These are phyloP conservation scores for Semotilus atromaculatus DNA, from an alignment of 2,797 vertebrate species.

Conservation along the genomic window DNA sequence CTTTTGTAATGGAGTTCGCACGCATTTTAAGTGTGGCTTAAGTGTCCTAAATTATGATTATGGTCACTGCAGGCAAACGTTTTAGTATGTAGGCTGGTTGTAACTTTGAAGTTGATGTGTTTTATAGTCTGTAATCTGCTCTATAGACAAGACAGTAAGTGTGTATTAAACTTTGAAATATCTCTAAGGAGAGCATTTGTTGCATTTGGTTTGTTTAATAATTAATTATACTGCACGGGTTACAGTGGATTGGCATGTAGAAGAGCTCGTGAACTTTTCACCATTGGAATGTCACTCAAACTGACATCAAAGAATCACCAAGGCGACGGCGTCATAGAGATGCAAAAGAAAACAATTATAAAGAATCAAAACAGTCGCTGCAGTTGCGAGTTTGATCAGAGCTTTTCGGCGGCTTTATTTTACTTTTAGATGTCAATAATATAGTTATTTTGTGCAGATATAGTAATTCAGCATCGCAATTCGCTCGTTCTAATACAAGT, in stretches of 20 bases:
- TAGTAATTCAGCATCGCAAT: not conserved
- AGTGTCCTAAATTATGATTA: not conserved
- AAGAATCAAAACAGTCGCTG: slow-evolving; percentile 62
- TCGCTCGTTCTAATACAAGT: not conserved
- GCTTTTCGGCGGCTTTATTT: not conserved
- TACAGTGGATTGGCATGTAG: not conserved
- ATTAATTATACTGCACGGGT: not conserved
- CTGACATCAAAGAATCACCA: slow-evolving; percentile 57
- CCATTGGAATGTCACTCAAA: slow-evolving; percentile 38
- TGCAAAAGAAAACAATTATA: slow-evolving; percentile 62
- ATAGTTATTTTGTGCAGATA: not conserved
- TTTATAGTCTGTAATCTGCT: not conserved
- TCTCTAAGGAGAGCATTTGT: not conserved
- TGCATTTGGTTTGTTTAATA: slow-evolving; percentile 8
- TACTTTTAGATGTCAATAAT: not conserved
- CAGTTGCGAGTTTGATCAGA: slow-evolving; percentile 50
- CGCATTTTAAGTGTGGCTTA: not conserved
- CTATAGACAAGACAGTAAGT: too few species aligned
- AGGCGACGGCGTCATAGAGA: slow-evolving; percentile 74
- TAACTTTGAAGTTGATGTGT: not conserved
- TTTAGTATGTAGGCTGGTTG: not conserved
- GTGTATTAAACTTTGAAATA: not conserved
- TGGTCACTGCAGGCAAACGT: not conserved
- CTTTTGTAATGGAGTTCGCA: not conserved
- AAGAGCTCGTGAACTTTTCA: not conserved